Evolutionary conservation across 2,888 invertebrate genomes (phyloP), one percentile per base, ranked within the genome.

Genomic region (Eupithecia exiguata): DNA sequence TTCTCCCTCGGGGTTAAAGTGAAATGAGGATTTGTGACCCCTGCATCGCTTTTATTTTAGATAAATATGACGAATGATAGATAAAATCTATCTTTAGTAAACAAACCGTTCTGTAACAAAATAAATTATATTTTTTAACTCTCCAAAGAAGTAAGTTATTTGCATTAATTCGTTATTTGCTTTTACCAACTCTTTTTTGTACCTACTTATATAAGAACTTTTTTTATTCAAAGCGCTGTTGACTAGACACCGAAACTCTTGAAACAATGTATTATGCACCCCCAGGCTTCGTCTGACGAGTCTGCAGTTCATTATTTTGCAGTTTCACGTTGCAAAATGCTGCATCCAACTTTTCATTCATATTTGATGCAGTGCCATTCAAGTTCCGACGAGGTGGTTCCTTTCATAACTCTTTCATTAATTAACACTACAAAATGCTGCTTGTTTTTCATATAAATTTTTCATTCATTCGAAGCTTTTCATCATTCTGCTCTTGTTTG

Each of bases 1-100:
- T 81, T 76, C 74, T 68, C 82, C 81, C 78, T 74, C 66, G 80
- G 81, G 83, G 77, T 80, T 80, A 61, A 77, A 79, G 76, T 74
- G 74, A 79, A 72, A 74, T 70, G 74, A 69, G 72, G 69, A 80
- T 78, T 74, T 78, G 46, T 76, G 76, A 81, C 78, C 82, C 80
- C 82, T 74, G 79, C 74, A 71, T 38, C 10, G 71, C 73, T 68
- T 77, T 77, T 71, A 46, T 68, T 80, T 79, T 74, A 40, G 77
- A 74, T 78, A 75, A 78, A 69, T 75, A 71, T 73, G 69, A 73
- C 53, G 62, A 65, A 70, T 75, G 70, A 61, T 70, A 30, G 63
- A 70, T 38, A 49, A 35, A 70, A 68, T 70, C 30, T 49, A 14
- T 49, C n/a, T 49, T 10, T 21, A 0, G 18, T 68, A 63, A 70